Percentiles rank a stretch among this genome's conserved stretches.
Conservation (phyloP, 2,888 invertebrate genomes). For the Dynastes hyllus region DNA sequence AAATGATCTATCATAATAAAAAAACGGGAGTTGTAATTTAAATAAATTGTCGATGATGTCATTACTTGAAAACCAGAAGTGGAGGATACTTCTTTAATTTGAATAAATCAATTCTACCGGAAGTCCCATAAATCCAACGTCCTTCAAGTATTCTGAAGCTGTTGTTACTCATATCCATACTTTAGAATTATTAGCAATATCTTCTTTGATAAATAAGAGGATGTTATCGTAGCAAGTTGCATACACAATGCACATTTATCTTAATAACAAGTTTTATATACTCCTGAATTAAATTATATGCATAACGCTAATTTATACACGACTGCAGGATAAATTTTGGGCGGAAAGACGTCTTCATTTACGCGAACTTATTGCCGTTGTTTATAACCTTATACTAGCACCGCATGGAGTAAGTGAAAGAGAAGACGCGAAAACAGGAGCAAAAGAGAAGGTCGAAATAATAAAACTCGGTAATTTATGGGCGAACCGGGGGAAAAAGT, state of each 20-base stretch:
- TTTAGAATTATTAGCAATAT: too few relatives aligned
- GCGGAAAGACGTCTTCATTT: conserved; percentile 60
- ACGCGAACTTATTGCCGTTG: conserved; percentile 60
- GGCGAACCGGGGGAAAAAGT: conserved; percentile 57
- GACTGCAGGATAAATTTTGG: conserved; percentile 55
- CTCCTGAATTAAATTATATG: conserved; percentile 43
- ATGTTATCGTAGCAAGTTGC: too few relatives aligned
- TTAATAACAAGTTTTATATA: conserved; percentile 37
- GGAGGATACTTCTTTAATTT: too few relatives aligned
- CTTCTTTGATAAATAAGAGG: too few relatives aligned
- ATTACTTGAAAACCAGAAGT: too few relatives aligned
- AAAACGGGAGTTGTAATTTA: too few relatives aligned
- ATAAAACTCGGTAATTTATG: conserved; percentile 62
- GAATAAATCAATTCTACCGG: too few relatives aligned
- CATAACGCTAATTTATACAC: conserved; percentile 45
- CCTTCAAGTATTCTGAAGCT: too few relatives aligned
- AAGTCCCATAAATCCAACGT: too few relatives aligned
- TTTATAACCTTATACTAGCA: conserved; percentile 55
- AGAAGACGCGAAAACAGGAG: conserved; percentile 1
- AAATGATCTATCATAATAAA: too few relatives aligned
- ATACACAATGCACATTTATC: conserved; percentile 8
- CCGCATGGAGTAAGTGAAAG: conserved; percentile 50
- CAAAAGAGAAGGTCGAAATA: conserved; percentile 54
- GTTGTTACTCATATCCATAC: too few relatives aligned
- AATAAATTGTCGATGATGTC: too few relatives aligned